Evolutionary conservation across 1,140 invertebrate species (phyloP).

Genomic region (Drosophila lini): DNA sequence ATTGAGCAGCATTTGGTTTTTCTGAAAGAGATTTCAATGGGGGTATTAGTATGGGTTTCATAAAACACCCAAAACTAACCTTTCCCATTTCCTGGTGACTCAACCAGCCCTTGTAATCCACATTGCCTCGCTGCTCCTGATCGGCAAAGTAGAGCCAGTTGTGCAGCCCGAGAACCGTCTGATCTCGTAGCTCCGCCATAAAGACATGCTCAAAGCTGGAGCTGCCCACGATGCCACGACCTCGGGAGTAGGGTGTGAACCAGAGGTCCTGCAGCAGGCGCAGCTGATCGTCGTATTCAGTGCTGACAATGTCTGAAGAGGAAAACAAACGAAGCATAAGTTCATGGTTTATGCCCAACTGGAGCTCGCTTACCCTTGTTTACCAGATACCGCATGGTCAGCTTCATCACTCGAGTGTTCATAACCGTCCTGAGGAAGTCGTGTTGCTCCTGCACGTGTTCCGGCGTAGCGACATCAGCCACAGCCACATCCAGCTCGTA

Average conservation of each 20-base stretch:
- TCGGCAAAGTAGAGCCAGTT: slow-evolving; percentile 94
- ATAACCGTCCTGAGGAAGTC: slow-evolving; percentile 90
- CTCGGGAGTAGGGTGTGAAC: slow-evolving; percentile 92
- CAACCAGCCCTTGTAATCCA: slow-evolving; percentile 92
- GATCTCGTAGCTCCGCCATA: slow-evolving; percentile 91
- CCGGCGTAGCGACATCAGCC: slow-evolving; percentile 90
- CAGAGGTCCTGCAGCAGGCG: slow-evolving; percentile 90
- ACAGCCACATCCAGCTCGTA: slow-evolving; percentile 89
- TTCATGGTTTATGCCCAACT: slow-evolving; percentile 85
- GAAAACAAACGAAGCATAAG: not conserved
- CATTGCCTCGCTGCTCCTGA: slow-evolving; percentile 88
- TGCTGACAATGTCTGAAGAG: slow-evolving; percentile 42
- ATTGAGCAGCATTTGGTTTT: slow-evolving; percentile 57
- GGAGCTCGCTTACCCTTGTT: slow-evolving; percentile 59
- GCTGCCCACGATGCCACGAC: slow-evolving; percentile 90
- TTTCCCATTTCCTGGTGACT: slow-evolving; percentile 88
- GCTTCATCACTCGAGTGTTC: slow-evolving; percentile 89
- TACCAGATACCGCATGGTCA: slow-evolving; percentile 85
- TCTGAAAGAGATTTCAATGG: slow-evolving; percentile 24
- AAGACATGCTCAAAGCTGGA: slow-evolving; percentile 96
- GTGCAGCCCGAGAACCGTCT: slow-evolving; percentile 91
- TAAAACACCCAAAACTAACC: slow-evolving; percentile 81
- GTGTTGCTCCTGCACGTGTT: slow-evolving; percentile 90
- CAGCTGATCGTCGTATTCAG: slow-evolving; percentile 88
- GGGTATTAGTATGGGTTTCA: not conserved